phyloP scores from a whole-genome alignment of 2,888 invertebrate genomes.

The Drosophila kambysellisi region DNA sequence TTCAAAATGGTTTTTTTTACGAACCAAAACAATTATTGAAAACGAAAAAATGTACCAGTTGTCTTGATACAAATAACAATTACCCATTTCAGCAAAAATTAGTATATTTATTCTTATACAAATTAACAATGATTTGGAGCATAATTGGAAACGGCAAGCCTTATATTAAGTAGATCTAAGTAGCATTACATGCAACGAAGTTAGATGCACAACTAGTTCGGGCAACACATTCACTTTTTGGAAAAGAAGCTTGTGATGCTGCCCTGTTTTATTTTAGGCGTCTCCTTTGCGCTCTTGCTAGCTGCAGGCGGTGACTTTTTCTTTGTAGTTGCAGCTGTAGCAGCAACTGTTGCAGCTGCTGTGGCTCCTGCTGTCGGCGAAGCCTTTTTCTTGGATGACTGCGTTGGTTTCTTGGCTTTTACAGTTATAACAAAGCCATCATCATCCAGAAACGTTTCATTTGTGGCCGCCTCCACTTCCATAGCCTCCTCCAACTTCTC shows the following conservation, averaged over 20 bases:
- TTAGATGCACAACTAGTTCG: not conserved
- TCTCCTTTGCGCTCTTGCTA: conserved; percentile 51
- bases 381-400: conserved; percentile 51
- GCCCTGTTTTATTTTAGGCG: conserved; percentile 79
- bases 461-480: conserved; percentile 36
- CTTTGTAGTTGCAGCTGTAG: conserved; percentile 41
- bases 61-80: not conserved
- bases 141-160: not conserved
- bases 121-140: not conserved
- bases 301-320: conserved; percentile 67
- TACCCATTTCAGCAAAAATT: not conserved
- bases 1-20: not conserved
- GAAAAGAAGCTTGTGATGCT: conserved; percentile 83
- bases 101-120: not conserved
- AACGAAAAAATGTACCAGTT: not conserved
- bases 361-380: conserved; percentile 44
- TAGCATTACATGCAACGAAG: conserved; percentile 2
- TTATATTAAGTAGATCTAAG: conserved; percentile 1
- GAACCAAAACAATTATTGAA: not conserved
- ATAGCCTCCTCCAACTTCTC: conserved; percentile 45
- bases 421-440: conserved; percentile 83
- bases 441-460: conserved; percentile 83
- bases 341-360: conserved; percentile 8
- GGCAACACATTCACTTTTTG: conserved; percentile 71
- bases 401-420: conserved; percentile 65